phyloP scores from a whole-genome alignment of 2,888 invertebrate genomes.

The Microctonus hyperodae region DNA sequence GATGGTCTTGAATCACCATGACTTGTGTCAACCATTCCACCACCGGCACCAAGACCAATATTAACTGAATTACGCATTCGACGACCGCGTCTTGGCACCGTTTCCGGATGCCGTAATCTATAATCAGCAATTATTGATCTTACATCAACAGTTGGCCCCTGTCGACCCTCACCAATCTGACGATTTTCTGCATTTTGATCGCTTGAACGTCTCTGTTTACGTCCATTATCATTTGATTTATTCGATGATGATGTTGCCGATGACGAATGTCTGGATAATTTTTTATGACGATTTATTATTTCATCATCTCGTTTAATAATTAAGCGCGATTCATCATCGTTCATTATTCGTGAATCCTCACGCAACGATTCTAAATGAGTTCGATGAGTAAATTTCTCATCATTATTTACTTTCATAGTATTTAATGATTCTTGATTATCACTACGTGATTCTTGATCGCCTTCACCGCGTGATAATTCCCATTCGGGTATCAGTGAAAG shows the following conservation, averaged over 20 bases:
- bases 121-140: constrained; percentile 84
- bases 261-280: constrained; percentile 8
- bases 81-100: constrained; percentile 69
- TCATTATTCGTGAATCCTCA: neutral
- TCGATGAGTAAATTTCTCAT: neutral
- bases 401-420: neutral
- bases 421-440: constrained; percentile 15
- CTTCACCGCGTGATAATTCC: constrained; percentile 28
- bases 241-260: constrained; percentile 45
- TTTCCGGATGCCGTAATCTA: constrained; percentile 77
- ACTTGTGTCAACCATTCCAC: constrained; percentile 58
- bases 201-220: constrained; percentile 40
- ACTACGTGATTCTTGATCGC: constrained; percentile 16
- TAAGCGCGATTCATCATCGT: neutral
- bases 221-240: constrained; percentile 47
- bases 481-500: constrained; percentile 47
- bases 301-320: constrained; percentile 11
- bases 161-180: constrained; percentile 72
- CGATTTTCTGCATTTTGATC: constrained; percentile 26
- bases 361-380: neutral
- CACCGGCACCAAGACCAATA: constrained; percentile 58
- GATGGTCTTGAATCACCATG: constrained; percentile 64
- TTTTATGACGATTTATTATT: constrained; percentile 11
- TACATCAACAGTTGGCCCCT: constrained; percentile 82
- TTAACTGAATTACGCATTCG: constrained; percentile 61